Evolutionary conservation across 2,888 invertebrate species (phyloP).

Genomic region (Erebia palarica): DNA sequence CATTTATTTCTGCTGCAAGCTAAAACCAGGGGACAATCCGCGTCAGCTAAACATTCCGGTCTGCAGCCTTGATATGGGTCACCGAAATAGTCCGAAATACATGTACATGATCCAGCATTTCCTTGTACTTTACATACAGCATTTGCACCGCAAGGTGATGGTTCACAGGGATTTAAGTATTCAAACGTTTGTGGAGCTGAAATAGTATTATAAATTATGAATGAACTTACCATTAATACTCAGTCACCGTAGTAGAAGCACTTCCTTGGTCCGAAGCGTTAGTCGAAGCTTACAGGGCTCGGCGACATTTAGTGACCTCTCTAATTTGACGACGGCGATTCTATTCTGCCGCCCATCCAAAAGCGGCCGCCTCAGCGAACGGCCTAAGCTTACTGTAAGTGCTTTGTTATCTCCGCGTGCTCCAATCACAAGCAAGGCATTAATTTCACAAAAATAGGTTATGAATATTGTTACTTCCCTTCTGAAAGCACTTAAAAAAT

Average conservation of each 20-base stretch:
- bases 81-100: slow-evolving; percentile 87
- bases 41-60: slow-evolving; percentile 85
- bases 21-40: slow-evolving; percentile 84
- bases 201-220: slow-evolving; percentile 64
- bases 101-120: slow-evolving; percentile 88
- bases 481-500: slow-evolving; percentile 70
- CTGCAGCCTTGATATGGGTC: slow-evolving; percentile 89
- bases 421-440: slow-evolving; percentile 80
- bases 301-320: slow-evolving; percentile 77
- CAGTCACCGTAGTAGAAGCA: slow-evolving; percentile 77
- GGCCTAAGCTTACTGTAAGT: slow-evolving; percentile 82
- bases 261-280: slow-evolving; percentile 80
- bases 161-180: slow-evolving; percentile 83
- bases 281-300: slow-evolving; percentile 79
- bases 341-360: slow-evolving; percentile 75
- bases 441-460: slow-evolving; percentile 74
- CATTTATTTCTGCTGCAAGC: slow-evolving; percentile 86
- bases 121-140: slow-evolving; percentile 89
- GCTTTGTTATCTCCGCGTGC: slow-evolving; percentile 82
- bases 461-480: slow-evolving; percentile 71
- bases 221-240: slow-evolving; percentile 66
- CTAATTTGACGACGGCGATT: slow-evolving; percentile 68
- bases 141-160: slow-evolving; percentile 86
- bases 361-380: slow-evolving; percentile 73
- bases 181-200: slow-evolving; percentile 74